Evolutionary conservation across 2,888 invertebrate genomes (phyloP).

Genomic region (Machimus atricapillus): DNA sequence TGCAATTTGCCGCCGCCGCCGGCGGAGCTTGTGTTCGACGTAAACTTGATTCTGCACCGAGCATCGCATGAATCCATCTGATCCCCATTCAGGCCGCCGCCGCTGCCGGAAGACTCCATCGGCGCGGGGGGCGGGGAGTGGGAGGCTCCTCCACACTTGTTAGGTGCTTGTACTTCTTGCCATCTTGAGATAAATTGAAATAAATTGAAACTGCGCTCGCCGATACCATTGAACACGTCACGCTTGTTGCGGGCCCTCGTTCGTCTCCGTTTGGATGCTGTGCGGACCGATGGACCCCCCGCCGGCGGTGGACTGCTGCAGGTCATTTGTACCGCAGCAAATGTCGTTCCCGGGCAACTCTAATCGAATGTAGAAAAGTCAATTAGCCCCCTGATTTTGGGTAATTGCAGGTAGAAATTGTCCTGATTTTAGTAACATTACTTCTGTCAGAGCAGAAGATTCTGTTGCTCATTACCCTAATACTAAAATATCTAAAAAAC

Average conservation of each 20-base stretch:
- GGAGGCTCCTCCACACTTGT: conserved; percentile 21
- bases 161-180: conserved; percentile 20
- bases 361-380: conserved; percentile 31
- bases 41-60: conserved; percentile 9
- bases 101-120: not conserved
- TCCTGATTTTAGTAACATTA: not conserved
- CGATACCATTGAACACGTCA: conserved; percentile 37
- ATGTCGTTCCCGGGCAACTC: conserved; percentile 2
- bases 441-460: not conserved
- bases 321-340: conserved; percentile 17
- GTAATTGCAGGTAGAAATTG: conserved; percentile 2
- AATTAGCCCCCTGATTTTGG: conserved; percentile 10
- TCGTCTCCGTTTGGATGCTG: not conserved
- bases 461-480: not conserved
- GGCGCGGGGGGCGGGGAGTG: not conserved
- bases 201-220: conserved; percentile 38
- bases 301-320: not conserved
- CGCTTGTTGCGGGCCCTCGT: conserved; percentile 8
- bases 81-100: not conserved
- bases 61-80: conserved; percentile 21
- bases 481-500: no score
- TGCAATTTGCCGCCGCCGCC: conserved; percentile 27
- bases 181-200: conserved; percentile 42
- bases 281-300: not conserved
- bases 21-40: conserved; percentile 19